These are phyloP conservation scores for Halictus rubicundus DNA, from an alignment of 1,140 invertebrate genomes.

Conservation along the genomic window DNA sequence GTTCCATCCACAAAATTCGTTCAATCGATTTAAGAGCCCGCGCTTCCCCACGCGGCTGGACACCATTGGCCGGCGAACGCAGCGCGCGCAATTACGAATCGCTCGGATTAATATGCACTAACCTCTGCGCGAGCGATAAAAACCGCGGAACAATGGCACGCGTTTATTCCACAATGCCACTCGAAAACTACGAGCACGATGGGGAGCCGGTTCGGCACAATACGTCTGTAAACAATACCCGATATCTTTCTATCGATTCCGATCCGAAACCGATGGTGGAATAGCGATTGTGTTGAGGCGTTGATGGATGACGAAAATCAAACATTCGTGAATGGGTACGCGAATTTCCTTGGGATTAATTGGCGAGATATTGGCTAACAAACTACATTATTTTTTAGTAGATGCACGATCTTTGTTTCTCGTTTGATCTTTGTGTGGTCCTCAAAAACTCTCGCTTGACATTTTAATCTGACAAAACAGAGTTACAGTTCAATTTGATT, in stretches of 20 bases:
- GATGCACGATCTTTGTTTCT: too few relatives aligned
- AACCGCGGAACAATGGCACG: conserved; percentile 66
- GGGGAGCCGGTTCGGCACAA: conserved; percentile 55
- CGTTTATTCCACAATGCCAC: conserved; percentile 75
- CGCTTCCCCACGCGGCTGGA: not conserved
- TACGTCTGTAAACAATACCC: conserved; percentile 68
- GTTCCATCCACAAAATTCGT: too few relatives aligned
- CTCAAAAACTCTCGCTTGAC: too few relatives aligned
- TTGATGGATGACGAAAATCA: not conserved
- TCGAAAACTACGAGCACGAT: conserved; percentile 70
- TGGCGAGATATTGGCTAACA: not conserved
- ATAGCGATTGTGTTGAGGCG: conserved; percentile 60
- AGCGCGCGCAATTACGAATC: conserved; percentile 26
- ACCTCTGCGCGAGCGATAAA: conserved; percentile 63
- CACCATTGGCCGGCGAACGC: not conserved
- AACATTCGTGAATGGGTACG: not conserved
- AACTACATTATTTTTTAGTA: not conserved
- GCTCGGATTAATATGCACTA: conserved; percentile 64
- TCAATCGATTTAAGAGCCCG: too few relatives aligned
- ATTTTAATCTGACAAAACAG: too few relatives aligned
- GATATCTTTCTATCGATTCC: conserved; percentile 72
- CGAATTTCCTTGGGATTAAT: not conserved
- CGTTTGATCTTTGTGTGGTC: too few relatives aligned
- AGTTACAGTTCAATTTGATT: too few relatives aligned
- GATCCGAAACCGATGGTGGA: conserved; percentile 67